Evolutionary conservation across 2,888 invertebrate genomes (phyloP), one percentile per base, ranked within the genome.

Genomic region (Cephus pygmeus): DNA sequence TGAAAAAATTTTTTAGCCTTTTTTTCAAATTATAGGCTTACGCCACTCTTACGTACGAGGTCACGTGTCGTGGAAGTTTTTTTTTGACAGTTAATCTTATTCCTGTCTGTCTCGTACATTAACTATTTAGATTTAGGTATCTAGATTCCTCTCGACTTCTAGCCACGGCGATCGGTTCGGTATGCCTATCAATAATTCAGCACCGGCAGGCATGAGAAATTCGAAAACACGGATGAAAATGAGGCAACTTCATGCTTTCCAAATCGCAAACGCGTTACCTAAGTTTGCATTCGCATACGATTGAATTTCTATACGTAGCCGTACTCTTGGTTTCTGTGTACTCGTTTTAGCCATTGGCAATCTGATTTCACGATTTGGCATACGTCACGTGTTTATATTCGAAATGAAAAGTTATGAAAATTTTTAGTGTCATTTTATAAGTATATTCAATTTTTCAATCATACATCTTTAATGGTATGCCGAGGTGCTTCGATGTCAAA

Each of bases 181-280:
- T 23, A 2, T 56, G 74, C 73, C 85, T 85, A 87, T 87, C 83
- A 87, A 87, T 87, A 87, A 87, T 87, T 87, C 86, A 87, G 83
- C 81, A 81, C 40, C 75, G 79, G 79, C 81, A 31, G 33, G 81
- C 69, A 73, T 69, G 79, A 78, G 69, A 82, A 78, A 83, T 82
- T 85, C 78, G 83, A 83, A 85, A 86, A 86, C 83, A 85, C 83
- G 80, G 82, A 76, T 71, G 82, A 83, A 82, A 84, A 71, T 71
- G 71, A 31, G 71, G 71, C 71, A 34, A 71, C 71, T 71, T 30
- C 71, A 12, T 71, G 71, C 36, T 80, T 81, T 77, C 75, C 71
- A 80, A 80, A 81, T 80, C 77, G 56, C 79, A 77, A 76, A 78
- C 77, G 81, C 73, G 75, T 83, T 80, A 79, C 79, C 78, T 76